Conservation (phyloP, 2,797 vertebrate genomes). For the Prunella strophiata region DNA sequence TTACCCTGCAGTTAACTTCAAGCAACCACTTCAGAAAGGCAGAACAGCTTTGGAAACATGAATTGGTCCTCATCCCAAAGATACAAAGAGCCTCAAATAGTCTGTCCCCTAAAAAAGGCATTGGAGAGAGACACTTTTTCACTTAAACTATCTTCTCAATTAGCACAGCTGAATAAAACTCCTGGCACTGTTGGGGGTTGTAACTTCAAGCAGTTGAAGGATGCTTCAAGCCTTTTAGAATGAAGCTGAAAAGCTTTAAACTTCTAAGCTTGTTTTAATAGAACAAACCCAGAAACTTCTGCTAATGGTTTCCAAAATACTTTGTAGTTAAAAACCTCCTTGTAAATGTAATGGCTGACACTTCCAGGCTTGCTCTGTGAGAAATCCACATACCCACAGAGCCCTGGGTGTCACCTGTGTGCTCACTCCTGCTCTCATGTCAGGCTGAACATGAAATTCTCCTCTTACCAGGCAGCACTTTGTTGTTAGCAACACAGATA, state of each 20-base stretch:
- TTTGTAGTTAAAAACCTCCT: neutral
- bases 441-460: neutral
- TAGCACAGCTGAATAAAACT: neutral
- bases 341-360: neutral
- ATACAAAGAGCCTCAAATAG: neutral
- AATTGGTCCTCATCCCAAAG: neutral
- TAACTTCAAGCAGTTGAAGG: neutral
- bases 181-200: accelerated
- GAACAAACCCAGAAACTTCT: neutral
- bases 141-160: neutral
- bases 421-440: neutral
- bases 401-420: neutral
- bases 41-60: neutral
- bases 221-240: neutral
- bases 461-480: slow-evolving; percentile 72
- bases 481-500: no score
- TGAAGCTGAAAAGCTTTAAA: neutral
- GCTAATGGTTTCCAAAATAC: neutral
- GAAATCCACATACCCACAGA: neutral
- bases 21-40: neutral
- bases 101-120: neutral
- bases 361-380: neutral
- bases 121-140: neutral
- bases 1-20: neutral
- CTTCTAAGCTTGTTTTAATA: neutral